Conservation (phyloP, 1,140 invertebrate genomes). For the Melanaphis sacchari region DNA sequence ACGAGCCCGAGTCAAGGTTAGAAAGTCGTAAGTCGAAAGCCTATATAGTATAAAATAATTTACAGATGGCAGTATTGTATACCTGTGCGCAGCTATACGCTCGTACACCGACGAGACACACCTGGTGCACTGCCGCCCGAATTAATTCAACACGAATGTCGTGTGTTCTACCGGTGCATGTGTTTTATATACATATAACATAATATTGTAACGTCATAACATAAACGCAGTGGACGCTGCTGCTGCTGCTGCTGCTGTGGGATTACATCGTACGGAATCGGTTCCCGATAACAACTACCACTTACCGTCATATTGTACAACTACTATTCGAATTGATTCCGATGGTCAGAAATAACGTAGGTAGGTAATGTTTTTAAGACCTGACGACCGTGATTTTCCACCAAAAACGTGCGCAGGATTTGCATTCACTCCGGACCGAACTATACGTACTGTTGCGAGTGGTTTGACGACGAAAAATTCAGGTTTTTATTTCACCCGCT, state of each 20-base stretch:
- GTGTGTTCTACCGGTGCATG: background rate
- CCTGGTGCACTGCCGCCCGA: background rate
- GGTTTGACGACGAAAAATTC: too few relatives aligned
- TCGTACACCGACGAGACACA: background rate
- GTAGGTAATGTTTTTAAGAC: too few relatives aligned
- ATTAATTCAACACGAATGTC: background rate
- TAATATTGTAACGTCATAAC: background rate
- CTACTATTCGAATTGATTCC: background rate
- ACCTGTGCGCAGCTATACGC: background rate
- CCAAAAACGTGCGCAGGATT: too few relatives aligned
- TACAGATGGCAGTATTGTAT: background rate
- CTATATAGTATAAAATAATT: background rate
- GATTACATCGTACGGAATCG: background rate
- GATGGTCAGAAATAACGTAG: too few relatives aligned
- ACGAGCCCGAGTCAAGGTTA: conserved; percentile 38
- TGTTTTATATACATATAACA: background rate
- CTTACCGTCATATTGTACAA: background rate
- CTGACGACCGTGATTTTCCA: too few relatives aligned
- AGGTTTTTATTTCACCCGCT: too few relatives aligned
- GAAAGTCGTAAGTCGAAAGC: conserved; percentile 29
- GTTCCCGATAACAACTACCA: background rate
- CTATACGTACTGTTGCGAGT: too few relatives aligned
- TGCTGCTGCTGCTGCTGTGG: too few relatives aligned
- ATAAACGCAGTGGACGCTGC: too few relatives aligned
- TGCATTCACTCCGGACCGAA: too few relatives aligned